Percentiles rank a stretch among this genome's conserved stretches.
Conservation (phyloP, 2,797 vertebrate genomes). For the Macroramphosus scolopax region DNA sequence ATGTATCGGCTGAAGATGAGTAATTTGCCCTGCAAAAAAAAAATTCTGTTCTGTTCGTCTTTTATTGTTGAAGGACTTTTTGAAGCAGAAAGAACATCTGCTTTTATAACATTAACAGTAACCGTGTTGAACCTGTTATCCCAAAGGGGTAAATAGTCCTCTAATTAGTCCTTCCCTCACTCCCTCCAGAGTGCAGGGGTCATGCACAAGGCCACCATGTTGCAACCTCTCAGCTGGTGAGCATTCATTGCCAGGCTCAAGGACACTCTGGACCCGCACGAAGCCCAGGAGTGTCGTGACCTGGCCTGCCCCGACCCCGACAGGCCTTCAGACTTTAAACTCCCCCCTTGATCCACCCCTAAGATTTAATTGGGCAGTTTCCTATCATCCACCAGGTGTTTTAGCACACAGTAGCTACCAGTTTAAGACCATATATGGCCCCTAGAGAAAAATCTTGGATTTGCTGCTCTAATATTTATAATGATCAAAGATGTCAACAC, state of each 20-base stretch:
- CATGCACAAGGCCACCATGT: conserved; percentile 6
- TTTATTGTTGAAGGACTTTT: too few species aligned
- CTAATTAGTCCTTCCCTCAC: conserved; percentile 28
- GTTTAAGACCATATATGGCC: too few species aligned
- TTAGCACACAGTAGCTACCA: too few species aligned
- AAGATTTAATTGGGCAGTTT: not conserved
- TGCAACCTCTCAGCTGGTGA: conserved; percentile 6
- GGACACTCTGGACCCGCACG: too few species aligned
- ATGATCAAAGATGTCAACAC: too few species aligned
- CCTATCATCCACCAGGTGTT: conserved; percentile 1
- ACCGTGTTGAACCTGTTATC: conserved; percentile 13
- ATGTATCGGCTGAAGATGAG: conserved; percentile 15
- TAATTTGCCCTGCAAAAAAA: conserved; percentile 4
- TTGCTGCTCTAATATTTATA: too few species aligned
- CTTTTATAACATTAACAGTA: conserved; percentile 1
- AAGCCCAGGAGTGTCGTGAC: too few species aligned
- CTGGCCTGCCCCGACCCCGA: too few species aligned
- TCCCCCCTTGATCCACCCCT: too few species aligned
- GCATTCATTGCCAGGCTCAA: conserved; percentile 11
- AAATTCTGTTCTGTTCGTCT: conserved; percentile 15
- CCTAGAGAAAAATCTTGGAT: too few species aligned
- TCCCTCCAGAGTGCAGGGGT: conserved; percentile 21
- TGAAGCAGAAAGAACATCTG: conserved; percentile 6
- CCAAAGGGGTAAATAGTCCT: conserved; percentile 46
- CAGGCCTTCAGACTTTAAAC: too few species aligned